Conservation (phyloP, 2,113 vertebrate genomes). For the Platycercus adscitus region DNA sequence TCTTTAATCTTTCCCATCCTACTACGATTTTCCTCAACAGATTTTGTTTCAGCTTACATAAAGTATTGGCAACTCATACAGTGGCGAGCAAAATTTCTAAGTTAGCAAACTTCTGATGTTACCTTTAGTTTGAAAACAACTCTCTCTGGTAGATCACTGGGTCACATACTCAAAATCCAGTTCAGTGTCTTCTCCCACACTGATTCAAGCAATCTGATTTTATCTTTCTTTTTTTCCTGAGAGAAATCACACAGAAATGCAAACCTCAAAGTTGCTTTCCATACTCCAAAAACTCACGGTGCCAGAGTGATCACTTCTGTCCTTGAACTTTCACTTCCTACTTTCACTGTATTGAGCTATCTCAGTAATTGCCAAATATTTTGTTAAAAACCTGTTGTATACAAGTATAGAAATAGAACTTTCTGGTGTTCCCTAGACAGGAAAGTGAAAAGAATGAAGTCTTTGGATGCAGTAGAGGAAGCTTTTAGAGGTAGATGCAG, state of each 20-base stretch:
- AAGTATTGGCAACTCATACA: not conserved
- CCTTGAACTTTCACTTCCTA: not conserved
- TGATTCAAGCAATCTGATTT: not conserved
- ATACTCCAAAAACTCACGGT: not conserved
- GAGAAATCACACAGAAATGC: not conserved
- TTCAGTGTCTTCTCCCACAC: not conserved
- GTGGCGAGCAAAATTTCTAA: not conserved
- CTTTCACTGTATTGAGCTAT: not conserved
- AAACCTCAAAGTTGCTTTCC: not conserved
- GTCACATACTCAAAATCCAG: not conserved
- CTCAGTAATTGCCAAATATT: not conserved
- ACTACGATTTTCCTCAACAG: not conserved
- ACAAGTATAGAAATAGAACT: not conserved
- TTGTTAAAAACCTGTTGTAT: not conserved
- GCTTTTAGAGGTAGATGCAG: not conserved
- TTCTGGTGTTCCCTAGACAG: not conserved
- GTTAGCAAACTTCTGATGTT: not conserved
- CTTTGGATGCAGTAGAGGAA: not conserved
- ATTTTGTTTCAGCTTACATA: not conserved
- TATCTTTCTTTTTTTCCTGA: not conserved
- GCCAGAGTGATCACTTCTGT: not conserved
- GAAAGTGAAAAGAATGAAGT: not conserved
- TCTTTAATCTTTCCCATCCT: not conserved
- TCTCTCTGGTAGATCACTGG: not conserved
- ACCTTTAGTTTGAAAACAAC: not conserved